A percentile compares a stretch with the other conserved stretches of the same genome.
Conservation (phyloP, 2,888 invertebrate species). For the Calameuta filiformis region DNA sequence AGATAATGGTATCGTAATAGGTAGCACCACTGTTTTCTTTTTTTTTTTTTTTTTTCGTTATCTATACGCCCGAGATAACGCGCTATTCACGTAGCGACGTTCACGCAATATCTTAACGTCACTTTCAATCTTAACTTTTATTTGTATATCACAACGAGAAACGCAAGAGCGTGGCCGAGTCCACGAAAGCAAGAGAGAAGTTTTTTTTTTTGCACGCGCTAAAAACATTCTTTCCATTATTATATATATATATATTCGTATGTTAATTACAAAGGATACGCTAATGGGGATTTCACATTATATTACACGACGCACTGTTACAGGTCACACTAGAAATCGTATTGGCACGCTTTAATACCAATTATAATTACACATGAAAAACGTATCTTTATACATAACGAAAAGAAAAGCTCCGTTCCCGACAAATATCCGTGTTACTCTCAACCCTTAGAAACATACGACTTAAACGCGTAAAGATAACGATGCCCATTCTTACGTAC, state of each 20-base stretch:
- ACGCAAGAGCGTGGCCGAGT: neutral
- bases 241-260: neutral
- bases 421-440: neutral
- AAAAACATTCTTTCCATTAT: neutral
- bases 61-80: neutral
- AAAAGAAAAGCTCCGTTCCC: neutral
- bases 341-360: neutral
- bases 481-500: neutral
- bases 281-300: neutral
- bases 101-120: neutral
- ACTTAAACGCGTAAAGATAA: neutral
- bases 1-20: neutral
- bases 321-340: neutral
- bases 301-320: neutral
- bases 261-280: neutral
- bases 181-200: neutral
- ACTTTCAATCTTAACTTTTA: neutral
- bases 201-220: neutral
- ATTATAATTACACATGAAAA: neutral
- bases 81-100: neutral
- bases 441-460: neutral
- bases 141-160: neutral
- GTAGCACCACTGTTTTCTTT: neutral
- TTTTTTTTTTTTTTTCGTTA: neutral
- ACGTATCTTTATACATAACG: neutral